These are phyloP conservation scores for Eunapius fragilis DNA, from an alignment of 37 sponge, comb jelly and placozoan species.

Conservation along the genomic window DNA sequence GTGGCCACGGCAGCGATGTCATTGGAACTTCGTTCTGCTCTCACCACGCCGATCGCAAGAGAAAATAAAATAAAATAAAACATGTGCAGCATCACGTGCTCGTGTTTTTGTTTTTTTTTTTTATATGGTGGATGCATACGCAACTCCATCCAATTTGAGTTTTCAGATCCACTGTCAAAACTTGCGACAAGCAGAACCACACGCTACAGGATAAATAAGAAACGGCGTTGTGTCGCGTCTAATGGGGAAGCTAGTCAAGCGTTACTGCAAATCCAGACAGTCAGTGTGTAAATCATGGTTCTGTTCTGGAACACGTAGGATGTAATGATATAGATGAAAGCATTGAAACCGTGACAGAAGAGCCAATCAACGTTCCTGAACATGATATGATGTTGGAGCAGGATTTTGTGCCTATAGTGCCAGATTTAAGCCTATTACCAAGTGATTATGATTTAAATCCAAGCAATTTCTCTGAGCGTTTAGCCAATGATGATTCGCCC, in stretches of 20 bases:
- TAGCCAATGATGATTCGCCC: neutral
- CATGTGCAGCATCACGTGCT: neutral
- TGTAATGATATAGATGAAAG: too few relatives aligned
- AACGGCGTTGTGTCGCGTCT: neutral
- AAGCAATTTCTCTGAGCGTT: neutral
- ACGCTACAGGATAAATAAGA: constrained; percentile 13
- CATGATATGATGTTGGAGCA: neutral
- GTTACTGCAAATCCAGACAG: neutral
- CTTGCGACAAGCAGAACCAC: constrained; percentile 24
- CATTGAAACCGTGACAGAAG: too few relatives aligned
- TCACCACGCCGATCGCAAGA: neutral
- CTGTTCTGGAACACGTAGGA: too few relatives aligned
- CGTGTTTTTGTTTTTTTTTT: neutral
- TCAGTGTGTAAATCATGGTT: neutral
- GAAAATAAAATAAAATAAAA: too few relatives aligned
- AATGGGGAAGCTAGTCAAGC: neutral
- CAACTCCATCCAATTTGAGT: neutral
- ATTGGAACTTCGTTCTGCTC: neutral
- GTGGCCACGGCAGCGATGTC: neutral
- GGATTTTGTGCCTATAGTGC: neutral
- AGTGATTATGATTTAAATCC: neutral
- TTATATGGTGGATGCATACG: neutral
- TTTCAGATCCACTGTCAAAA: neutral
- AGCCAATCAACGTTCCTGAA: too few relatives aligned
- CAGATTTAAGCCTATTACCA: neutral